phyloP scores from a whole-genome alignment of 2,113 vertebrate species.

The Phylloscopus trochilus region DNA sequence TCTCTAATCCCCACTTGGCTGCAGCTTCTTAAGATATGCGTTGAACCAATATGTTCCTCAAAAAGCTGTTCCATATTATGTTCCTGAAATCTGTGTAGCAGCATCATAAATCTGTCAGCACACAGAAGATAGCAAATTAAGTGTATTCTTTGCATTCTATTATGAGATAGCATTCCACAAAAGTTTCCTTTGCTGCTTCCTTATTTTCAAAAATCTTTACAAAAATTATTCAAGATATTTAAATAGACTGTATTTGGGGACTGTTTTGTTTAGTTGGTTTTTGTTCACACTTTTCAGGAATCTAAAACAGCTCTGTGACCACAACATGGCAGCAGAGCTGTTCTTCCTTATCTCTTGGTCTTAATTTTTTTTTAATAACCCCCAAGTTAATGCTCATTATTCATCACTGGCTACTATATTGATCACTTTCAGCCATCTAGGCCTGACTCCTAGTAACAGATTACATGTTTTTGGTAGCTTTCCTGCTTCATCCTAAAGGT shows the following conservation, averaged over 20 bases:
- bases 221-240: background rate
- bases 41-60: background rate
- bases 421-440: background rate
- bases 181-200: background rate
- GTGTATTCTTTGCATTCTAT: background rate
- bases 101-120: background rate
- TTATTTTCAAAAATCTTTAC: background rate
- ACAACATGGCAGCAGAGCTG: background rate
- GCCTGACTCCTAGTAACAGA: background rate
- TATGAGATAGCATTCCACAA: background rate
- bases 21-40: background rate
- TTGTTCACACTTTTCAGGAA: background rate
- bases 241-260: background rate
- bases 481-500: background rate
- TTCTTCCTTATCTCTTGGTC: background rate
- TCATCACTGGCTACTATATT: background rate
- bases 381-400: background rate
- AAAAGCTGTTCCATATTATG: background rate
- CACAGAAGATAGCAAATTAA: background rate
- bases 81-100: background rate
- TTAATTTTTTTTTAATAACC: background rate
- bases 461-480: background rate
- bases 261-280: background rate
- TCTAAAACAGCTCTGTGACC: background rate
- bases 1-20: background rate